A percentile compares a stretch with the other conserved stretches of the same genome.
Conservation (phyloP, 2,113 vertebrate species). For the Mormoops blainvillei region DNA sequence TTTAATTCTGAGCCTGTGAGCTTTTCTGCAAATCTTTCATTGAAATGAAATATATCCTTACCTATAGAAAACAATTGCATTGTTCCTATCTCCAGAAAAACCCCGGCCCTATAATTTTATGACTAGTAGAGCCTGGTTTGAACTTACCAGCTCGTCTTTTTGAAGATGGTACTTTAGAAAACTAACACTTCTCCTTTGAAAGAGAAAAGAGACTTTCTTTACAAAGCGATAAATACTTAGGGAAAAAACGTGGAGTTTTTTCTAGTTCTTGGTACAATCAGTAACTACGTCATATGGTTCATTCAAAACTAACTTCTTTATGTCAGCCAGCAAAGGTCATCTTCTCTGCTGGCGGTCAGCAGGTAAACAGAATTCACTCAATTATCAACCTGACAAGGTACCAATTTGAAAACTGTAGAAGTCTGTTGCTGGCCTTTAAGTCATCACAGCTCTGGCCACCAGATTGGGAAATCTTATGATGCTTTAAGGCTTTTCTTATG, state of each 20-base stretch:
- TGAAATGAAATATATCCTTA: background rate
- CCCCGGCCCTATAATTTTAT: background rate
- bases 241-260: background rate
- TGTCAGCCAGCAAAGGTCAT: constrained; percentile 12
- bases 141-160: background rate
- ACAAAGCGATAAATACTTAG: background rate
- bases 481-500: background rate
- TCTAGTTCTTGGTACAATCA: background rate
- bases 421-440: background rate
- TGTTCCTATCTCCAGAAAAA: background rate
- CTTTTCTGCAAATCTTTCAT: background rate
- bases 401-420: background rate
- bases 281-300: background rate
- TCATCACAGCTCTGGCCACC: background rate
- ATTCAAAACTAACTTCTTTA: background rate
- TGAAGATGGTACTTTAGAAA: background rate
- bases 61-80: background rate
- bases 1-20: background rate
- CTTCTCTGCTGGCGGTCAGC: background rate
- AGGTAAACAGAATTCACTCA: background rate
- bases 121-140: background rate
- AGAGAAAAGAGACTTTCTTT: background rate
- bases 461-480: background rate
- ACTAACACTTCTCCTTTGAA: background rate
- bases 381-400: background rate